A percentile compares a stretch with the other conserved stretches of the same genome.
Evolutionary conservation across 1,140 invertebrate genomes (phyloP).

Genomic region (Colletes gigas): DNA sequence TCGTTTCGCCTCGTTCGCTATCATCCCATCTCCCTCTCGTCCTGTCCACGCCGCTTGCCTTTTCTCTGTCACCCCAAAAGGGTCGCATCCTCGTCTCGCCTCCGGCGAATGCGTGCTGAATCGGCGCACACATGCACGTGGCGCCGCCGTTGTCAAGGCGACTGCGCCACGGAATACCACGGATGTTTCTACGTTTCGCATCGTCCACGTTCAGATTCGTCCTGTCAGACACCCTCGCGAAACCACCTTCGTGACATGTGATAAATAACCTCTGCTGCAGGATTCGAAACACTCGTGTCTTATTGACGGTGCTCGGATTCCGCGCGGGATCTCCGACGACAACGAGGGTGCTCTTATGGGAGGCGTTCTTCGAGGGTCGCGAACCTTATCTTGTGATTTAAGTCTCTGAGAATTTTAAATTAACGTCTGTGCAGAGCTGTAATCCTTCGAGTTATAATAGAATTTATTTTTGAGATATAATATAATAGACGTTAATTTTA

Average conservation of each 20-base stretch:
- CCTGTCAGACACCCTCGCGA: background rate
- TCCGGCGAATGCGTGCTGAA: conserved; percentile 27
- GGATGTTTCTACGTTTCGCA: background rate
- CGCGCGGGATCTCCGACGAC: background rate
- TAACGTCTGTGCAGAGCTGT: too few species aligned
- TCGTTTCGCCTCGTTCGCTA: background rate
- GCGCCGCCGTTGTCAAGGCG: conserved; percentile 76
- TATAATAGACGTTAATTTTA: too few species aligned
- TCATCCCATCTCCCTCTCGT: conserved; percentile 25
- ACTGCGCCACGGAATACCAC: conserved; percentile 70
- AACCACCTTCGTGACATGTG: background rate
- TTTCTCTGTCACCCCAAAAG: background rate
- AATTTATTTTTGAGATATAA: too few species aligned
- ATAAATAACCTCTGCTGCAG: conserved; percentile 5
- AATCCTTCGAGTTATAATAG: too few species aligned
- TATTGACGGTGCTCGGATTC: background rate
- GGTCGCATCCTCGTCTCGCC: conserved; percentile 13
- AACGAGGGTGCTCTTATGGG: too few species aligned
- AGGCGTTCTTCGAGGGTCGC: background rate
- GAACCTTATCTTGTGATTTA: too few species aligned
- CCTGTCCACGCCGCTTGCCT: conserved; percentile 3
- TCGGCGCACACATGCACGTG: conserved; percentile 74
- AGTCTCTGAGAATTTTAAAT: too few species aligned
- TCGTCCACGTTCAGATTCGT: background rate
- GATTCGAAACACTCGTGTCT: background rate